Percentiles rank a stretch among this genome's conserved stretches.
Evolutionary conservation across 2,797 vertebrate species (phyloP).

Genomic region (Hipposideros larvatus): DNA sequence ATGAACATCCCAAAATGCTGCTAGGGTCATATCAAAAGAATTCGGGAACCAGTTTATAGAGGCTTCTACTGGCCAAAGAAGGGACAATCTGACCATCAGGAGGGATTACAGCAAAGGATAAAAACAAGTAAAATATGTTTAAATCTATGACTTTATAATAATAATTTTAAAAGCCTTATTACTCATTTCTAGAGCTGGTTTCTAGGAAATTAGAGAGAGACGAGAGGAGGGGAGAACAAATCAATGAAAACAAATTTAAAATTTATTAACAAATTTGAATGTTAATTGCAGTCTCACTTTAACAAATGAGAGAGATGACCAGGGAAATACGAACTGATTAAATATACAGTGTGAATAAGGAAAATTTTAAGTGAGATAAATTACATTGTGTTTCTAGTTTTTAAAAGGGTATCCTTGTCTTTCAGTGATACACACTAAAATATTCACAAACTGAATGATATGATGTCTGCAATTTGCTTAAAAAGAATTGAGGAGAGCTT

Average conservation of each 20-base stretch:
- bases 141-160: neutral
- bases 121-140: neutral
- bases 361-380: constrained; percentile 29
- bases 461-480: neutral
- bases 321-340: neutral
- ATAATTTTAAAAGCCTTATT: neutral
- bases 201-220: neutral
- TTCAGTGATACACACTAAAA: neutral
- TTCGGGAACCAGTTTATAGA: neutral
- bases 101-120: neutral
- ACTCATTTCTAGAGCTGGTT: neutral
- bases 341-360: neutral
- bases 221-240: neutral
- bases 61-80: neutral
- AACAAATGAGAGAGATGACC: neutral
- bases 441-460: neutral
- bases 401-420: neutral
- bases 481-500: neutral
- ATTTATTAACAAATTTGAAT: constrained; percentile 22
- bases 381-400: neutral
- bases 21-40: neutral
- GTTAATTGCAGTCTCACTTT: constrained; percentile 13
- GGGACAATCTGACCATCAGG: neutral
- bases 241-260: constrained; percentile 18
- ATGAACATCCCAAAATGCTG: neutral